Evolutionary conservation across 2,888 invertebrate species (phyloP).

Genomic region (Melitaea athalia): DNA sequence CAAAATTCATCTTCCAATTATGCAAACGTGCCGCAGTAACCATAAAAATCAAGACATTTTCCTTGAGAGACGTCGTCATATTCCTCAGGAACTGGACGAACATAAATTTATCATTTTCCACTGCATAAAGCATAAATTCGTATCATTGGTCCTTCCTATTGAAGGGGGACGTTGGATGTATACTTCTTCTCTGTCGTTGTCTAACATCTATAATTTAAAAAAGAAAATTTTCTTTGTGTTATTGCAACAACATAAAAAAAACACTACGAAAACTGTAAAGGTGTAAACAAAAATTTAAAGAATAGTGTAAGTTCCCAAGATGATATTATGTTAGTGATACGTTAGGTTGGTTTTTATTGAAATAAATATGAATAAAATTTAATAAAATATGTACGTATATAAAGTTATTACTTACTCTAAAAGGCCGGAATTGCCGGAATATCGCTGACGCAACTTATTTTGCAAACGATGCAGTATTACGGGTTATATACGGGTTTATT

Average conservation of each 20-base stretch:
- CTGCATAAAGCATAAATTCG: conserved; percentile 81
- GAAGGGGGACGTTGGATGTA: conserved; percentile 46
- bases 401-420: too few species aligned
- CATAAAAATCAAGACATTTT: conserved; percentile 71
- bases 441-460: too few species aligned
- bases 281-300: too few species aligned
- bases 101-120: conserved; percentile 82
- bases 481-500: too few species aligned
- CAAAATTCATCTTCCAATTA: conserved; percentile 58
- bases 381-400: too few species aligned
- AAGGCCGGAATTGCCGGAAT: too few species aligned
- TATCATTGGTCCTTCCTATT: conserved; percentile 74
- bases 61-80: conserved; percentile 57
- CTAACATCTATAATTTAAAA: conserved; percentile 13
- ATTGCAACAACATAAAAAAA: neutral
- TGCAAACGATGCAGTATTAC: too few species aligned
- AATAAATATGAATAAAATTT: too few species aligned
- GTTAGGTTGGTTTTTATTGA: too few species aligned
- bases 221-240: conserved; percentile 5
- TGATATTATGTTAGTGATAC: too few species aligned
- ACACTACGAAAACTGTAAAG: neutral
- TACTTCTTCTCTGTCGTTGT: conserved; percentile 44
- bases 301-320: too few species aligned
- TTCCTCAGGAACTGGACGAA: conserved; percentile 74
- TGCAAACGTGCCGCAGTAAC: conserved; percentile 73